Base-by-base conservation (phyloP, 2,113 vertebrate species). In the Ceratotherium simum region DNA sequence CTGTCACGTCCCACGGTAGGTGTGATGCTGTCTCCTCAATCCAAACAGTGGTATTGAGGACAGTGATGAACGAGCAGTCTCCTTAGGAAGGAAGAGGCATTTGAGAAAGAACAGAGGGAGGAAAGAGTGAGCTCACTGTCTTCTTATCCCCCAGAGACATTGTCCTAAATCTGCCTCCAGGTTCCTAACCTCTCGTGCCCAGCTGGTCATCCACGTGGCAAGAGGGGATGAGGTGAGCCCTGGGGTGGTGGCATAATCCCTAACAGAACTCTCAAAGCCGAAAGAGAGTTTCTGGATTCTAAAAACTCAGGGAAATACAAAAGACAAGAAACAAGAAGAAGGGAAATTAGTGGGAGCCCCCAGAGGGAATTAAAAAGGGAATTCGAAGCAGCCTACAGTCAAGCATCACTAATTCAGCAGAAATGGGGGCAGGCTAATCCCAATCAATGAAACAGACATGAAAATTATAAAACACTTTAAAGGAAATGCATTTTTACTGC, bases 401-500 rank as follows among this genome's bases (percentile, higher is more conserved):
- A 78, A 92, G 69, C 58, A 64, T 62, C 39, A 39, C 36, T 62
- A 60, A 90, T 46, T 81, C 83, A 75, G 64, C 65, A 88, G 62
- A 80, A 95, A 60, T 14, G 9, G 42, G 58, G 11, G 21, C 14
- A 20, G 76, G 36, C 17, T 91, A 91, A 96, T 94, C 54, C 54
- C 87, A 84, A 56, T 88, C 60, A 84, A 78, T 56, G 51, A 95
- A 60, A 76, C 10, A 78, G 83, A 85, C 58, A 3, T 79, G 67
- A 31, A 70, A 97, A 84, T 93, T 39, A 79, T 18, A 60, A 92
- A 95, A 96, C 23, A 64, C 39, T 78, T 78, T 42, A 83, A 89
- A 86, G n/a, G 21, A 75, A 97, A 88, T 39, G 67, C 76, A 94
- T 80, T 86, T 91, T 86, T 87, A 95, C 54, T 73, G 39, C 42